Percentiles rank a stretch among this genome's conserved stretches.
phyloP scores from a whole-genome alignment of 1,140 invertebrate species.

The Drosophila bifasciata region DNA sequence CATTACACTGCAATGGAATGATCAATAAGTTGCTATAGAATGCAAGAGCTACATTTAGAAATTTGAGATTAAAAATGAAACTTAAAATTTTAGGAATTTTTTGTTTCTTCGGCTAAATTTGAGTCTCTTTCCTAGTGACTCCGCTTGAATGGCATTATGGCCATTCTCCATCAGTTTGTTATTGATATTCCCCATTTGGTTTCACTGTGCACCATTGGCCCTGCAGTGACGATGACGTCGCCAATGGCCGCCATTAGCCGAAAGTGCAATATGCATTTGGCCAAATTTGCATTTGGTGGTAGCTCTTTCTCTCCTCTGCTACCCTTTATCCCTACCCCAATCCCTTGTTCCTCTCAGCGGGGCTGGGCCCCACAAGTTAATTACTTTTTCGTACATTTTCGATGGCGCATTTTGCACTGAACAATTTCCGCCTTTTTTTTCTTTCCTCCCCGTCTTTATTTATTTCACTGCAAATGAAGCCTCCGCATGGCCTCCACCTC shows the following conservation, averaged over 20 bases:
- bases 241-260: conserved; percentile 74
- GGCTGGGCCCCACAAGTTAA: conserved; percentile 65
- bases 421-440: conserved; percentile 39
- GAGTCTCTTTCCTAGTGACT: no score
- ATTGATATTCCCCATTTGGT: background rate
- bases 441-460: conserved; percentile 56
- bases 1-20: no score
- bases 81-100: no score
- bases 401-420: conserved; percentile 61
- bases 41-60: no score
- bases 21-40: no score
- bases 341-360: conserved; percentile 1
- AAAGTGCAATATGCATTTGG: conserved; percentile 78
- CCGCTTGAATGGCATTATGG: no score
- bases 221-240: conserved; percentile 34
- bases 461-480: conserved; percentile 75
- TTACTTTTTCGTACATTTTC: conserved; percentile 82
- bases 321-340: background rate
- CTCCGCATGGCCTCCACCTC: conserved; percentile 25
- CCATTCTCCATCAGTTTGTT: no score
- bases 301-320: background rate
- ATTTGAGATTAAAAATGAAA: no score
- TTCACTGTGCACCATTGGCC: conserved; percentile 37
- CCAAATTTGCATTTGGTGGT: conserved; percentile 71
- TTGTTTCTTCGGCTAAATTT: no score